Percentiles rank a stretch among this genome's conserved stretches.
Evolutionary conservation across 2,888 invertebrate species (phyloP).

Genomic region (Drosophila fulvimacula): DNA sequence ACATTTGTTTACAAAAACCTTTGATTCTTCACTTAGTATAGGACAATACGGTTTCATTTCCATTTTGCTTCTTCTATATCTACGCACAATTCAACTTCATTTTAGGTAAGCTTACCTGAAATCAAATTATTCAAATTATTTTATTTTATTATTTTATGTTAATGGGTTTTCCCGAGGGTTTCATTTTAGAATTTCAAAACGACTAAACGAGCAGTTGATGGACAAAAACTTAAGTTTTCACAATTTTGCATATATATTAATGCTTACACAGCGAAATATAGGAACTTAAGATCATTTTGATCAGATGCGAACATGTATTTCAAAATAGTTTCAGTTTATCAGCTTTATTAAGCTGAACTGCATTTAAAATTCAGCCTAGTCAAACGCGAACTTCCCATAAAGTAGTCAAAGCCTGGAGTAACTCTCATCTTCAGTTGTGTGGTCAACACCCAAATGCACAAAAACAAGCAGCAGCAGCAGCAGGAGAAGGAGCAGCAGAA

Average conservation of each 20-base stretch:
- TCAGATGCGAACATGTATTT: background rate
- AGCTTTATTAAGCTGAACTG: background rate
- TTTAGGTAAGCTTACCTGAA: too few relatives aligned
- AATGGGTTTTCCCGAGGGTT: background rate
- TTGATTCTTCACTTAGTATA: background rate
- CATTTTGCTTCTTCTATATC: background rate
- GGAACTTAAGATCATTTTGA: background rate
- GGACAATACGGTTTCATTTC: background rate
- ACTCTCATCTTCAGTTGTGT: slow-evolving; percentile 16
- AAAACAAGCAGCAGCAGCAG: slow-evolving; percentile 1
- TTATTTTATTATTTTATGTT: background rate
- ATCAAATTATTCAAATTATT: background rate
- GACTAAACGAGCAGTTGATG: background rate
- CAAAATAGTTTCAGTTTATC: background rate
- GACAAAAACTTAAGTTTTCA: too few relatives aligned
- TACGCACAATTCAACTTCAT: too few relatives aligned
- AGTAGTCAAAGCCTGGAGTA: slow-evolving; percentile 21
- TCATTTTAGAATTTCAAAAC: background rate
- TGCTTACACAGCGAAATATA: too few relatives aligned
- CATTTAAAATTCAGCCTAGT: slow-evolving; percentile 7
- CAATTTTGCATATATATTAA: too few relatives aligned
- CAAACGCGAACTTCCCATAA: slow-evolving; percentile 13
- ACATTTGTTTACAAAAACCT: background rate
- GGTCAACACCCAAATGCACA: slow-evolving; percentile 12
- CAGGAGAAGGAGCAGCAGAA: background rate